phyloP scores from a whole-genome alignment of 35 echinoderm and acorn worm species.

The Ptychodera flava region DNA sequence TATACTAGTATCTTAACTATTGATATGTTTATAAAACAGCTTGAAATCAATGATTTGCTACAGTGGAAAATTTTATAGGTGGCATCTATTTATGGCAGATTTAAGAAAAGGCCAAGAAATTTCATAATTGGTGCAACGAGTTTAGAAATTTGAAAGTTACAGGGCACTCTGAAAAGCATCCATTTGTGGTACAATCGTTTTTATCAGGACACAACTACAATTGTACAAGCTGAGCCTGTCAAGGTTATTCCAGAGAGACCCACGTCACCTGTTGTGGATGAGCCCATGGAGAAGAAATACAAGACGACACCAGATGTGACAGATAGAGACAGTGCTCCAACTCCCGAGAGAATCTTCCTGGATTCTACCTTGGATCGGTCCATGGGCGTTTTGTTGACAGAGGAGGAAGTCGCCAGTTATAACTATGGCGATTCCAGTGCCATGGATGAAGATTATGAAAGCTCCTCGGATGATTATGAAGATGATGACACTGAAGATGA shows the following conservation, averaged over 20 bases:
- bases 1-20: too few species aligned
- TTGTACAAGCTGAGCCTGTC: slow-evolving; percentile 31
- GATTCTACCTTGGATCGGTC: background rate
- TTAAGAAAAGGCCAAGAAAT: too few species aligned
- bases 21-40: too few species aligned
- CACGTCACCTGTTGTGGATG: background rate
- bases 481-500: slow-evolving; percentile 28
- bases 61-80: too few species aligned
- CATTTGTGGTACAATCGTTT: too few species aligned
- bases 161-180: too few species aligned
- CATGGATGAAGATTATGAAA: slow-evolving; percentile 39
- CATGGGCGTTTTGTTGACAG: slow-evolving; percentile 21
- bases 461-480: slow-evolving; percentile 25
- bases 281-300: slow-evolving; percentile 59
- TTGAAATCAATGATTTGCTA: too few species aligned
- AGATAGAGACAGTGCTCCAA: slow-evolving; percentile 52
- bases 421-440: slow-evolving; percentile 38
- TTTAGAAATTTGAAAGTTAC: too few species aligned
- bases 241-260: background rate
- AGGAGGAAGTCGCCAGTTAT: slow-evolving; percentile 78
- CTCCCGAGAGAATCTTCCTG: background rate
- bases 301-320: slow-evolving; percentile 48
- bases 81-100: too few species aligned
- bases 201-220: too few species aligned
- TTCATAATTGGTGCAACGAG: too few species aligned